phyloP scores from a whole-genome alignment of 2,113 vertebrate species.

The Nansenia antarctica region DNA sequence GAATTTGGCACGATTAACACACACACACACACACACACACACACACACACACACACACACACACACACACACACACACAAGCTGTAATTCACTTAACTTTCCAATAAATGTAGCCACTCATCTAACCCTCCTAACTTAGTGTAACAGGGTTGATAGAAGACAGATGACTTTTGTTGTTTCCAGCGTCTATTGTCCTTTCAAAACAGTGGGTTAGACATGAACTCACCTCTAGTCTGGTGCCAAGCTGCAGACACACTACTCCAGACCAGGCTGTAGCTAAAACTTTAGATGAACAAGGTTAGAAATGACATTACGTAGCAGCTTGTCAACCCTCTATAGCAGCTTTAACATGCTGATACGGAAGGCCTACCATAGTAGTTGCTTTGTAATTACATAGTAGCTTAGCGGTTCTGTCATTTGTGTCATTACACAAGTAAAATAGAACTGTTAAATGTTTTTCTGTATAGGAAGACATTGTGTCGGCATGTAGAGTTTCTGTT shows the following conservation, averaged over 20 bases:
- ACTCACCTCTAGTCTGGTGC: conserved; percentile 50
- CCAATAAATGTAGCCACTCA: conserved; percentile 50
- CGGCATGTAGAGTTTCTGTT: no score
- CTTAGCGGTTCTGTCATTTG: no score
- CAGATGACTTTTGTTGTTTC: conserved; percentile 57
- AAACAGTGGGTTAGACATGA: conserved; percentile 50
- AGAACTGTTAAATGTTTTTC: no score
- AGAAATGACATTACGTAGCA: no score
- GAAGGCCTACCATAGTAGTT: no score
- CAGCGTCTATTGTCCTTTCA: conserved; percentile 35
- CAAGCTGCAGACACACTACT: conserved; percentile 37
- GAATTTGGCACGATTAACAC: background rate
- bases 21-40: background rate
- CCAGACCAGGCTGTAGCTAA: background rate
- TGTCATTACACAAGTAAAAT: no score
- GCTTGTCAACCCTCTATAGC: no score
- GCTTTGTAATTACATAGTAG: no score
- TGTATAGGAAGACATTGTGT: no score
- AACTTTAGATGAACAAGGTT: no score
- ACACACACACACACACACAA: conserved; percentile 42
- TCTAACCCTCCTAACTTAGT: conserved; percentile 33
- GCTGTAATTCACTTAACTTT: conserved; percentile 48
- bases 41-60: conserved; percentile 7
- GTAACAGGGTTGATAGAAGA: conserved; percentile 53
- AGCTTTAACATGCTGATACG: background rate